phyloP scores from a whole-genome alignment of 2,113 vertebrate species.

The Ardeotis arabs region DNA sequence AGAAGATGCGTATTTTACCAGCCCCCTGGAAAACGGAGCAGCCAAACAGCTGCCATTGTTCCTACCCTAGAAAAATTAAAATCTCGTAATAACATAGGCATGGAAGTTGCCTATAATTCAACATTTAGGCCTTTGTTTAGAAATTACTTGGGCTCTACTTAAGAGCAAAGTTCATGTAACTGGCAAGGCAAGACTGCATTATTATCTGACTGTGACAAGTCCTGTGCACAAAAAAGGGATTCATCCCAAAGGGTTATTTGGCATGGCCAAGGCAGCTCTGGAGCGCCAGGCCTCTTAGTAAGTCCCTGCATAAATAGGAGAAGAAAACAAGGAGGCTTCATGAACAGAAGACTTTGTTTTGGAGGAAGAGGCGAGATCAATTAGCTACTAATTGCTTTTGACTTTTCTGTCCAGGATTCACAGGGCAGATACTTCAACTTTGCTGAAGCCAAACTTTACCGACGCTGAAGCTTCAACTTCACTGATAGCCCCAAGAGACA shows the following conservation, averaged over 20 bases:
- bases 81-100: conserved; percentile 80
- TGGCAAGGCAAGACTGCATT: conserved; percentile 72
- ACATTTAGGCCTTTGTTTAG: conserved; percentile 78
- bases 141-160: conserved; percentile 54
- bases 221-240: conserved; percentile 75
- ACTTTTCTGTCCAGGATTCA: neutral
- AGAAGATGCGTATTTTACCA: neutral
- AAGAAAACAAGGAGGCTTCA: conserved; percentile 56
- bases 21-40: conserved; percentile 47
- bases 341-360: conserved; percentile 60
- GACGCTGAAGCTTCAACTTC: neutral
- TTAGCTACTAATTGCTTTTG: conserved; percentile 43
- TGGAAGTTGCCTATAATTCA: conserved; percentile 70
- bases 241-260: conserved; percentile 70
- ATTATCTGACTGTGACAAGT: conserved; percentile 58
- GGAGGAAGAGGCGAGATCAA: neutral
- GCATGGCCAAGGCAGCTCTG: conserved; percentile 37
- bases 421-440: neutral
- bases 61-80: conserved; percentile 65
- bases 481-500: neutral
- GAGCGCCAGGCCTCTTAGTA: conserved; percentile 45
- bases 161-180: conserved; percentile 77
- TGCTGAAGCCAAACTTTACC: neutral
- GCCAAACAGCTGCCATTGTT: conserved; percentile 65
- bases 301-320: conserved; percentile 38